phyloP scores from a whole-genome alignment of 2,888 invertebrate genomes.

The Atrina japonica region DNA sequence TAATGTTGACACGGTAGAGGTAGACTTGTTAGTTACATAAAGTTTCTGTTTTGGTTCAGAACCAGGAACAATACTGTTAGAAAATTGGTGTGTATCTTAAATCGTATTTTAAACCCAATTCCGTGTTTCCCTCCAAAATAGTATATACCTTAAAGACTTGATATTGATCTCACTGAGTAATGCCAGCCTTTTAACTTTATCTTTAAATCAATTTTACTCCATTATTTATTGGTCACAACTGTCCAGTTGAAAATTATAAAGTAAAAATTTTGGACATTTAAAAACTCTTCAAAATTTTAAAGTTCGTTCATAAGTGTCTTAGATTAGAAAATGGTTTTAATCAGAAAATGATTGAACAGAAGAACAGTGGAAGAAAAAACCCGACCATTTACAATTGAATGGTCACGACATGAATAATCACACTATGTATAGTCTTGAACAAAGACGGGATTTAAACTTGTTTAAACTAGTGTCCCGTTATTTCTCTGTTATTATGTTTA shows the following conservation, averaged over 20 bases:
- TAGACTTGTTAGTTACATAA: too few species aligned
- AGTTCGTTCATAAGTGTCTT: not conserved
- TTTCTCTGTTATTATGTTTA: slow-evolving; percentile 28
- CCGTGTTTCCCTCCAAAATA: slow-evolving; percentile 9
- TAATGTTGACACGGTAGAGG: too few species aligned
- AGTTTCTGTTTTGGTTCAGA: too few species aligned
- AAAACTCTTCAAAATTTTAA: slow-evolving; percentile 3
- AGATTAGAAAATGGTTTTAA: too few species aligned
- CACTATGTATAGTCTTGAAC: slow-evolving; percentile 29
- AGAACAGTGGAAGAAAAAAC: not conserved
- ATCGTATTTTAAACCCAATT: too few species aligned
- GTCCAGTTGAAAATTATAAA: too few species aligned
- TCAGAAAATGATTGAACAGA: too few species aligned
- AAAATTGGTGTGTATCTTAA: too few species aligned
- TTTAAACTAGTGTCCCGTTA: slow-evolving; percentile 36
- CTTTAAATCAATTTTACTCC: slow-evolving; percentile 9
- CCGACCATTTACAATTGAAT: slow-evolving; percentile 29
- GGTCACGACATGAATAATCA: slow-evolving; percentile 29
- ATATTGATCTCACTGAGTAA: too few species aligned
- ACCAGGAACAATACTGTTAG: too few species aligned
- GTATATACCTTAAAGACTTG: not conserved
- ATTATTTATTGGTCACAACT: not conserved
- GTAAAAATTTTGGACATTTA: not conserved
- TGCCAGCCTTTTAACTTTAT: not conserved
- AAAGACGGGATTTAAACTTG: slow-evolving; percentile 37